Percentiles rank a stretch among this genome's conserved stretches.
phyloP scores from a whole-genome alignment of 37 sponge, comb jelly and placozoan genomes.

The Halichondria panicea region DNA sequence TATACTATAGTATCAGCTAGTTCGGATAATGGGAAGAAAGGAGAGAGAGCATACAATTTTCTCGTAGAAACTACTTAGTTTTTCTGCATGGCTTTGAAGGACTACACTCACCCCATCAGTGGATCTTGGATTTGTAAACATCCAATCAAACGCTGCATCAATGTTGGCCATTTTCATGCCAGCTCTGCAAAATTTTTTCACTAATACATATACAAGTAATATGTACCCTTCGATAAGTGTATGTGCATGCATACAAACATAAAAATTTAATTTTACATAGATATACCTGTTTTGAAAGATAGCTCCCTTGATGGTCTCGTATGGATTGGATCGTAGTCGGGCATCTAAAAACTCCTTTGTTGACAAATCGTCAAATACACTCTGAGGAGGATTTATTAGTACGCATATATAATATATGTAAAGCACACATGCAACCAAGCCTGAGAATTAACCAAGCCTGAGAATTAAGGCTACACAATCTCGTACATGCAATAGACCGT shows the following conservation, averaged over 20 bases:
- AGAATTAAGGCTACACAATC: background rate
- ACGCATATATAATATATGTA: no score
- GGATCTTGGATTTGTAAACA: conserved; percentile 63
- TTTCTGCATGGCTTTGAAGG: no score
- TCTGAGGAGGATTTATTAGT: conserved; percentile 23
- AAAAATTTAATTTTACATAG: no score
- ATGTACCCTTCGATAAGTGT: background rate
- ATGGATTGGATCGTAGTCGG: conserved; percentile 87
- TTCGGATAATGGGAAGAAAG: no score
- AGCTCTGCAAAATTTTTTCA: conserved; percentile 58
- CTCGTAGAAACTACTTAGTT: no score
- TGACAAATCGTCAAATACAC: conserved; percentile 76
- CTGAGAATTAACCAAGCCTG: background rate
- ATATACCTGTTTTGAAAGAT: conserved; percentile 96
- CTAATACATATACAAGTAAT: background rate
- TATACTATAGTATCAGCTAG: no score
- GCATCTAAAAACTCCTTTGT: conserved; percentile 86
- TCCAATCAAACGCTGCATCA: conserved; percentile 88
- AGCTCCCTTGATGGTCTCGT: conserved; percentile 86
- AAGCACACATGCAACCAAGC: background rate
- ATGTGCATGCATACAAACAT: background rate
- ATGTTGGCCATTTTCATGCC: conserved; percentile 99
- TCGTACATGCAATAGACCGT: conserved; percentile 2
- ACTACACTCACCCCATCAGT: conserved; percentile 12
- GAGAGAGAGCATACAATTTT: no score